Conservation (phyloP, 2,888 invertebrate species). For the Cryptus viduatorius region DNA sequence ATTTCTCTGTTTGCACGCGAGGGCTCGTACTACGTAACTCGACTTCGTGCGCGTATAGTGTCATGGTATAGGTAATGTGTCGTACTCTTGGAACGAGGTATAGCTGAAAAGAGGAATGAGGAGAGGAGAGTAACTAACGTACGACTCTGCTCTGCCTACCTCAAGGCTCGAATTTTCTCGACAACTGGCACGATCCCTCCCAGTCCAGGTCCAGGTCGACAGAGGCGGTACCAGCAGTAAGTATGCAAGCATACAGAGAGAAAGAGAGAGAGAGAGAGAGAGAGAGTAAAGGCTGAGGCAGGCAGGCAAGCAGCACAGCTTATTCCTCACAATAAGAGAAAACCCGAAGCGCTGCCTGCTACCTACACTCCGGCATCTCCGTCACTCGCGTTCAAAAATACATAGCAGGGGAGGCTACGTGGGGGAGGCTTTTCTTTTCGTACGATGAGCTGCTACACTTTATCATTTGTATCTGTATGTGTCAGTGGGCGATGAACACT, state of each 20-base stretch:
- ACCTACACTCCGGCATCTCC: conserved; percentile 44
- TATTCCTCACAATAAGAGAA: conserved; percentile 80
- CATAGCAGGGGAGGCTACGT: conserved; percentile 15
- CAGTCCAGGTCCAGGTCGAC: conserved; percentile 21
- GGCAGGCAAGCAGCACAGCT: conserved; percentile 70
- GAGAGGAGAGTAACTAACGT: conserved; percentile 43
- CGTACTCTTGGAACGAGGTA: conserved; percentile 24
- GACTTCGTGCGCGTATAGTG: neutral
- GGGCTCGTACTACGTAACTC: neutral
- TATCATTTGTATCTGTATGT: conserved; percentile 9
- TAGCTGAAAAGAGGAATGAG: conserved; percentile 23
- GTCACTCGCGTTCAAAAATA: conserved; percentile 54
- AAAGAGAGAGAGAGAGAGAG: too few species aligned
- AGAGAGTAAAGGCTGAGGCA: conserved; percentile 46
- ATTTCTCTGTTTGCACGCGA: conserved; percentile 25
- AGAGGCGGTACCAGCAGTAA: conserved; percentile 10
- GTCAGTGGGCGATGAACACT: neutral
- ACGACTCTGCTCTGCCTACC: conserved; percentile 67
- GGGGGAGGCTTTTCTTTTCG: conserved; percentile 38
- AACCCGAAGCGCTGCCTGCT: conserved; percentile 51
- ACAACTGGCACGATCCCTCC: conserved; percentile 39
- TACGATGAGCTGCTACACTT: conserved; percentile 34
- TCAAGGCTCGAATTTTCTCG: conserved; percentile 79
- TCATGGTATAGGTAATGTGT: neutral
- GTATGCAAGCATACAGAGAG: neutral